Percentiles rank a stretch among this genome's conserved stretches.
Evolutionary conservation across 2,888 invertebrate genomes (phyloP).

Genomic region (Ophion ventricosus): DNA sequence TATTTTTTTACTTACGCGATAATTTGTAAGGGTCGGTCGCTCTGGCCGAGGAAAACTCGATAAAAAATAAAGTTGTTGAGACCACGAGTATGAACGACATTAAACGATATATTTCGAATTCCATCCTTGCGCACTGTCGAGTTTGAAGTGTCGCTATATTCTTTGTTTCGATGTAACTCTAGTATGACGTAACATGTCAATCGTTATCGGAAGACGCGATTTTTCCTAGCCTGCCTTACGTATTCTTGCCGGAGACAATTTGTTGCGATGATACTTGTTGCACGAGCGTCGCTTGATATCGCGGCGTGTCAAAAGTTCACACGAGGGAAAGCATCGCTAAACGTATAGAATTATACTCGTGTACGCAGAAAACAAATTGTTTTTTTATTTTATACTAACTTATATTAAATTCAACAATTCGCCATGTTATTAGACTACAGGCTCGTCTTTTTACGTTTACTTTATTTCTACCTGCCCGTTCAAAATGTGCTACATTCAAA

Average conservation of each 20-base stretch:
- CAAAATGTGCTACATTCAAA: neutral
- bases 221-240: slow-evolving; percentile 7
- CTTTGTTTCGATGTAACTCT: neutral
- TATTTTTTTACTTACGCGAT: neutral
- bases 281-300: neutral
- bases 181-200: slow-evolving; percentile 5
- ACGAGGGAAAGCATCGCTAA: neutral
- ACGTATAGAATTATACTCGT: neutral
- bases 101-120: neutral
- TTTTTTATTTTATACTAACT: neutral
- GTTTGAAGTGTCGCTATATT: neutral
- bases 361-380: neutral
- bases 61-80: neutral
- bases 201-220: slow-evolving; percentile 6
- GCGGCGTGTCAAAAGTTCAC: neutral
- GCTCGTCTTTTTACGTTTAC: neutral
- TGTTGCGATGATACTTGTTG: neutral
- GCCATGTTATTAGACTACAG: neutral
- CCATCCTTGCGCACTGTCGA: neutral
- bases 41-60: neutral
- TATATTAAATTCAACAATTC: neutral
- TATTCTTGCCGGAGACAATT: neutral
- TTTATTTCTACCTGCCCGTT: neutral
- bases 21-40: neutral
- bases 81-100: neutral